phyloP scores from a whole-genome alignment of 1,140 invertebrate species.

The Bombus difficillimus region DNA sequence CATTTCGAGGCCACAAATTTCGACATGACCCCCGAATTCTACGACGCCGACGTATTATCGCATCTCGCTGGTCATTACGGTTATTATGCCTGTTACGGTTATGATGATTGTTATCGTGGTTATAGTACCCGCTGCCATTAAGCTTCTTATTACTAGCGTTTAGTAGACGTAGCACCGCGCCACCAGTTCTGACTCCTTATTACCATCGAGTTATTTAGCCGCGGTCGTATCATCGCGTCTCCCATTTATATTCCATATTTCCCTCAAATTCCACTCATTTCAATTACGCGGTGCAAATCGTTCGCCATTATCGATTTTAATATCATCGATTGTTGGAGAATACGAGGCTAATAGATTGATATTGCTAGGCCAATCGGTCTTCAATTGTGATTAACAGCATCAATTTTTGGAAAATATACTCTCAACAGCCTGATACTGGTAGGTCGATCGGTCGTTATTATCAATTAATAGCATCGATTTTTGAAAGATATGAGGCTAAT shows the following conservation, averaged over 20 bases:
- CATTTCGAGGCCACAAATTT: slow-evolving; percentile 37
- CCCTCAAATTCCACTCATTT: neutral
- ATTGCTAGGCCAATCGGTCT: too few relatives aligned
- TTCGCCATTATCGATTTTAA: slow-evolving; percentile 5
- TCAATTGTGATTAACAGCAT: neutral
- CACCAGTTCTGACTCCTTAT: slow-evolving; percentile 14
- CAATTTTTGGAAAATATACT: neutral
- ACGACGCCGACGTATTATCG: slow-evolving; percentile 47
- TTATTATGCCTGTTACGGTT: slow-evolving; percentile 64
- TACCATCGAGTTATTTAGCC: slow-evolving; percentile 16
- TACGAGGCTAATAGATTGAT: too few relatives aligned
- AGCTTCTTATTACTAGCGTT: slow-evolving; percentile 60
- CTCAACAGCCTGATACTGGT: neutral
- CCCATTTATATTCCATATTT: neutral
- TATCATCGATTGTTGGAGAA: too few relatives aligned
- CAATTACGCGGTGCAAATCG: slow-evolving; percentile 32
- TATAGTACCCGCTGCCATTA: slow-evolving; percentile 55
- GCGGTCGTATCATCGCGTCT: neutral
- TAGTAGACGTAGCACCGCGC: slow-evolving; percentile 42
- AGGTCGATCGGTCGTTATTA: neutral
- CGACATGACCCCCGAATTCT: slow-evolving; percentile 32
- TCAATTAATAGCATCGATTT: neutral
- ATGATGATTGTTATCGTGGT: slow-evolving; percentile 66
- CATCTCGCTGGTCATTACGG: slow-evolving; percentile 57
- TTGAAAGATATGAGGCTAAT: neutral